Evolutionary conservation across 2,113 vertebrate genomes (phyloP).

Genomic region (Nanorana parkeri): DNA sequence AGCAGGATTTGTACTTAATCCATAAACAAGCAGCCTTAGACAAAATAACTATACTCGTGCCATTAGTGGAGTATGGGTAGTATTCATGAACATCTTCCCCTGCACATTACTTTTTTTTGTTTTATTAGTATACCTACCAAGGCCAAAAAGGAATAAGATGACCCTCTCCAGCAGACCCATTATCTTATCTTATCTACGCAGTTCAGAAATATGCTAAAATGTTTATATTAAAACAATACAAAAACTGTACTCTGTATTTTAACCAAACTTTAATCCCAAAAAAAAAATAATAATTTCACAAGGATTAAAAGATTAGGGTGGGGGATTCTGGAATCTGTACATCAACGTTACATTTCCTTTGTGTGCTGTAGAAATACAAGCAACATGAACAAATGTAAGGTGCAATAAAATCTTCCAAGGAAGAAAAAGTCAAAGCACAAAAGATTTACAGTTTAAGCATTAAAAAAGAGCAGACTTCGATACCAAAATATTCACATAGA

Average conservation of each 20-base stretch:
- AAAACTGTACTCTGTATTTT: slow-evolving; percentile 45
- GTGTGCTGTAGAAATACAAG: slow-evolving; percentile 17
- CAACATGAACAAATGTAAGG: slow-evolving; percentile 16
- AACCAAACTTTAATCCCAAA: slow-evolving; percentile 87
- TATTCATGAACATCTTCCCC: too few relatives aligned
- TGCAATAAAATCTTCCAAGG: slow-evolving; percentile 20
- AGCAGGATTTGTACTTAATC: too few relatives aligned
- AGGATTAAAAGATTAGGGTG: slow-evolving; percentile 69
- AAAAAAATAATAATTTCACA: slow-evolving; percentile 79
- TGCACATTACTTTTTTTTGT: too few relatives aligned
- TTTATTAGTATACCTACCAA: too few relatives aligned
- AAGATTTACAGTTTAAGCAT: slow-evolving; percentile 11
- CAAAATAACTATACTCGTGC: too few relatives aligned
- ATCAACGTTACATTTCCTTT: slow-evolving; percentile 62
- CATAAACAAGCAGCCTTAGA: too few relatives aligned
- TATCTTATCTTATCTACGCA: too few relatives aligned
- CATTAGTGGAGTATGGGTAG: too few relatives aligned
- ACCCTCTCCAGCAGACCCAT: too few relatives aligned
- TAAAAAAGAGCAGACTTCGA: background rate
- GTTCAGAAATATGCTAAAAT: background rate
- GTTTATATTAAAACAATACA: background rate
- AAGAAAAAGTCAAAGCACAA: background rate
- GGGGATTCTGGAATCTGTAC: slow-evolving; percentile 42
- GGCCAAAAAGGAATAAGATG: too few relatives aligned
- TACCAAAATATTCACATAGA: background rate